Evolutionary conservation across 2,888 invertebrate genomes (phyloP), one percentile per base, ranked within the genome.

Genomic region (Altica lythri): DNA sequence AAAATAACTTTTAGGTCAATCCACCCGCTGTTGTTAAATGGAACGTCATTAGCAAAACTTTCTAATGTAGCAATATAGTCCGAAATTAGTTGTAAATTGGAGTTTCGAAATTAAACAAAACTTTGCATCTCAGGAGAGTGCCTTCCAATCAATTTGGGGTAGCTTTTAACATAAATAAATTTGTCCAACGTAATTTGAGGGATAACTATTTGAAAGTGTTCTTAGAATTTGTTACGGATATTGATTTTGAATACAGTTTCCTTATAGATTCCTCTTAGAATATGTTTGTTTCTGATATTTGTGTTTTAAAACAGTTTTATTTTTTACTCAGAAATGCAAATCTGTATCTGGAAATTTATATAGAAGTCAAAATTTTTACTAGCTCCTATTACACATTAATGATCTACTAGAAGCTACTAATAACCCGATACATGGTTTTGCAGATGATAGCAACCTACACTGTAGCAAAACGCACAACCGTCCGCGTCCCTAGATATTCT

Each of bases 151-250:
- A 34, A 47, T 47, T 35, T 29, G 2, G 27, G 29, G 29, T 14
- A 22, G 27, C 29, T 47, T 22, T 45, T 47, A 37, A 47, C 46
- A 46, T 37, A 18, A n/a, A n/a, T n/a, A n/a, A 48, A 34, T 34
- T 57, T 46, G 37, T 42, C 35, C 22, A 40, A 52, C 52, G 53
- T 53, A 55, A 59, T 59, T 46, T 54, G 53, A 52, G 49, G 27
- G 10, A 49, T 37, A 49, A 55, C 55, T 55, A 50, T 59, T 34
- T 55, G 35, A 43, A 53, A 30, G 45, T 42, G 53, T 55, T 51
- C 44, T 50, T 17, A 35, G 12, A 57, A 57, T 45, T 57, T n/a
- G n/a, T 57, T 43, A 8, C 2, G 4, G 34, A 34, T 14, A 34
- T 34, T 9, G 34, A 16, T 34, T 34, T 16, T n/a, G 27, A n/a